A percentile compares a stretch with the other conserved stretches of the same genome.
phyloP scores from a whole-genome alignment of 2,113 vertebrate species.

The Scolopax mira region DNA sequence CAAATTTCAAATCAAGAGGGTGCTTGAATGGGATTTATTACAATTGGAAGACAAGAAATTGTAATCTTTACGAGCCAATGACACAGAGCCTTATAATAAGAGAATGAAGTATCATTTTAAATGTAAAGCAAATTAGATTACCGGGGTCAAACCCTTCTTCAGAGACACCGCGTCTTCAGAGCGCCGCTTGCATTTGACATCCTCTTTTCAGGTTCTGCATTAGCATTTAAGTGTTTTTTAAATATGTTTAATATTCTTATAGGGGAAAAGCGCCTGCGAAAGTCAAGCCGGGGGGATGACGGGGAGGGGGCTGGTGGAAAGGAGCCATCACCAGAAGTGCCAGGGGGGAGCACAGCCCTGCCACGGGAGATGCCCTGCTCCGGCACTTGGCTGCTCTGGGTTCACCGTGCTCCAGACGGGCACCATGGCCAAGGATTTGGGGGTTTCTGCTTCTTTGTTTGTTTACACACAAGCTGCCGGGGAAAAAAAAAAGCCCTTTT shows the following conservation, averaged over 20 bases:
- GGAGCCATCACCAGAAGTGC: not conserved
- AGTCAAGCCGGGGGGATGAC: slow-evolving; percentile 2
- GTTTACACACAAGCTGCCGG: not conserved
- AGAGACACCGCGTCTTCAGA: slow-evolving; percentile 50
- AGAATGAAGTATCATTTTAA: slow-evolving; percentile 77
- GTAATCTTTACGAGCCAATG: slow-evolving; percentile 73
- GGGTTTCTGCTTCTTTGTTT: not conserved
- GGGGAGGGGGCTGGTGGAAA: not conserved
- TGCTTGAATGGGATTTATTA: slow-evolving; percentile 76
- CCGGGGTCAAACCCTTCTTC: slow-evolving; percentile 70
- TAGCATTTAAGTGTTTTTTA: slow-evolving; percentile 69
- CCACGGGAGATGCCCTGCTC: accelerated
- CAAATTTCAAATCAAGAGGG: slow-evolving; percentile 72
- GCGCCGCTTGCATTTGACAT: slow-evolving; percentile 37
- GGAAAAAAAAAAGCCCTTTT: not conserved
- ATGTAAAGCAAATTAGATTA: slow-evolving; percentile 80
- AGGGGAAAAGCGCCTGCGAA: slow-evolving; percentile 19
- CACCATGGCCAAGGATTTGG: not conserved
- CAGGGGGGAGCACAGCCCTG: not conserved
- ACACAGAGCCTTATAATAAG: slow-evolving; percentile 70
- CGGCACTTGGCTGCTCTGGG: accelerated
- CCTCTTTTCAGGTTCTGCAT: slow-evolving; percentile 53
- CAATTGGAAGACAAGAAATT: slow-evolving; percentile 72
- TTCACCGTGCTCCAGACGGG: not conserved
- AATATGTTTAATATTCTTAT: slow-evolving; percentile 45